These are phyloP conservation scores for Trichopria drosophilae DNA, from an alignment of 2,888 invertebrate genomes.

Conservation along the genomic window DNA sequence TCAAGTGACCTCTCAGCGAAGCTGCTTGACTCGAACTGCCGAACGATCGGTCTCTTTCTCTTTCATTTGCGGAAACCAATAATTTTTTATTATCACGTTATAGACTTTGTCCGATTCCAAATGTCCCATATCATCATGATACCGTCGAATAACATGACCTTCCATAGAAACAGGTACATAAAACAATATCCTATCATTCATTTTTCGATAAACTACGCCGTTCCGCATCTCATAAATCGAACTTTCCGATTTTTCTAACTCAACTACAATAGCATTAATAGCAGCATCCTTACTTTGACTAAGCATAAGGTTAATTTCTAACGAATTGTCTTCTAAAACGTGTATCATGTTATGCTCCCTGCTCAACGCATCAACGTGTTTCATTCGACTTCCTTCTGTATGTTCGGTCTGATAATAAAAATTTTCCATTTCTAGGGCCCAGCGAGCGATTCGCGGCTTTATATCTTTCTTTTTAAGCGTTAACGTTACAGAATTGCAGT, in stretches of 20 bases:
- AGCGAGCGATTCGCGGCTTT: slow-evolving; percentile 43
- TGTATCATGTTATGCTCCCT: slow-evolving; percentile 6
- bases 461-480: slow-evolving; percentile 44
- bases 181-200: too few species aligned
- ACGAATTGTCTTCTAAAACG: slow-evolving; percentile 24
- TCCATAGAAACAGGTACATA: too few species aligned
- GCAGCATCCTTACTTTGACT: slow-evolving; percentile 10
- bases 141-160: too few species aligned
- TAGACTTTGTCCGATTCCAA: too few species aligned
- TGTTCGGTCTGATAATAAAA: slow-evolving; percentile 39
- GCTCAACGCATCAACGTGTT: slow-evolving; percentile 43
- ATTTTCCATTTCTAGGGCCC: slow-evolving; percentile 41
- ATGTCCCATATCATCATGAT: too few species aligned
- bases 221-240: slow-evolving; percentile 29
- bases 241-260: slow-evolving; percentile 19
- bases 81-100: too few species aligned
- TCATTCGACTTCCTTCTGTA: slow-evolving; percentile 35
- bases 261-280: slow-evolving; percentile 14
- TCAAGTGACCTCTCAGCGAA: too few species aligned
- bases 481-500: slow-evolving; percentile 42
- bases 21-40: too few species aligned
- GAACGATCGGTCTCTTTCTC: too few species aligned
- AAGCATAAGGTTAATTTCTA: slow-evolving; percentile 29
- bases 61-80: too few species aligned
- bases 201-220: slow-evolving; percentile 31